phyloP scores from a whole-genome alignment of 2,113 vertebrate species.

The Caranx ignobilis region DNA sequence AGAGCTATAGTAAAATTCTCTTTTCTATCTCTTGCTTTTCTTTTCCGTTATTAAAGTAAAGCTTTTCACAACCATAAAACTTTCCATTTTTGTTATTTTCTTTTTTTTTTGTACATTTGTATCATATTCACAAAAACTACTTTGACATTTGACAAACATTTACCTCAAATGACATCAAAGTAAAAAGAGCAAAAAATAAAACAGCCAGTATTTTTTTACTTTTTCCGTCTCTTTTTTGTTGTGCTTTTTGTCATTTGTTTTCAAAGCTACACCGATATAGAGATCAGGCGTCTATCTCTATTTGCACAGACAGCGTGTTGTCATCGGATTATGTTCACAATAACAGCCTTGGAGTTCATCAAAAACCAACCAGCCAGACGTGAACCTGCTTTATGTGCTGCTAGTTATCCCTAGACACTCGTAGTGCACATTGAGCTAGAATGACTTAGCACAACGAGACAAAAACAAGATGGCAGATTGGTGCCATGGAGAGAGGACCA shows the following conservation, averaged over 20 bases:
- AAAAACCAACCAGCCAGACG: constrained; percentile 21
- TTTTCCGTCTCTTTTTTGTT: constrained; percentile 66
- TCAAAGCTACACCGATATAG: constrained; percentile 65
- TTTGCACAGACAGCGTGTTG: constrained; percentile 54
- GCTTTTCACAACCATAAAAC: constrained; percentile 84
- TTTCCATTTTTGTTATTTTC: constrained; percentile 68
- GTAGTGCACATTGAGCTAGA: constrained; percentile 43
- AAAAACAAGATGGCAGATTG: constrained; percentile 74
- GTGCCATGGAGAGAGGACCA: constrained; percentile 72
- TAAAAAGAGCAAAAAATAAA: constrained; percentile 75
- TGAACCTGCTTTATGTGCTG: constrained; percentile 53
- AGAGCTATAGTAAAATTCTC: constrained; percentile 58
- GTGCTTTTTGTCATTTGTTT: constrained; percentile 80
- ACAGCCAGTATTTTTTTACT: constrained; percentile 74
- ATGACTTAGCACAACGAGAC: constrained; percentile 73
- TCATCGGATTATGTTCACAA: constrained; percentile 46
- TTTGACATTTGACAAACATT: constrained; percentile 85
- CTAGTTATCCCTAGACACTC: constrained; percentile 41
- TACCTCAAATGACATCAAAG: constrained; percentile 84
- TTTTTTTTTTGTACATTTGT: constrained; percentile 77
- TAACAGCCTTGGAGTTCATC: constrained; percentile 42
- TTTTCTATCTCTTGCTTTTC: constrained; percentile 71
- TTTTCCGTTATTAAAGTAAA: constrained; percentile 79
- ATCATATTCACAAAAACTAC: constrained; percentile 83
- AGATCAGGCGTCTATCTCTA: constrained; percentile 44